phyloP scores from a whole-genome alignment of 2,113 vertebrate genomes.

The cat (Felis catus) region F.catus_Fca126_mat1.0 CM031423.1:32241001-32241500 shows the following conservation, averaged over 20 bases:
- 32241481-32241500: background rate
- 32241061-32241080: background rate
- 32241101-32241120: background rate
- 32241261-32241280: background rate
- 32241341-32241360: background rate
- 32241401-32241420: background rate
- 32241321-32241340: background rate
- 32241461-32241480: background rate
- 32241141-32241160: background rate
- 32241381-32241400: background rate
- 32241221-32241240: background rate
- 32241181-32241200: background rate
- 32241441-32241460: background rate
- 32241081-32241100: background rate
- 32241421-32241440: background rate
- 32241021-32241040: background rate
- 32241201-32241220: background rate
- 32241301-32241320: background rate
- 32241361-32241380: background rate
- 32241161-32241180: background rate
- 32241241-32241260: background rate
- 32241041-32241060: background rate
- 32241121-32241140: background rate
- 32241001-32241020: background rate
- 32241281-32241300: background rate